These are phyloP conservation scores for Agrilus mali DNA, from an alignment of 2,888 invertebrate genomes.

Conservation along the genomic window DNA sequence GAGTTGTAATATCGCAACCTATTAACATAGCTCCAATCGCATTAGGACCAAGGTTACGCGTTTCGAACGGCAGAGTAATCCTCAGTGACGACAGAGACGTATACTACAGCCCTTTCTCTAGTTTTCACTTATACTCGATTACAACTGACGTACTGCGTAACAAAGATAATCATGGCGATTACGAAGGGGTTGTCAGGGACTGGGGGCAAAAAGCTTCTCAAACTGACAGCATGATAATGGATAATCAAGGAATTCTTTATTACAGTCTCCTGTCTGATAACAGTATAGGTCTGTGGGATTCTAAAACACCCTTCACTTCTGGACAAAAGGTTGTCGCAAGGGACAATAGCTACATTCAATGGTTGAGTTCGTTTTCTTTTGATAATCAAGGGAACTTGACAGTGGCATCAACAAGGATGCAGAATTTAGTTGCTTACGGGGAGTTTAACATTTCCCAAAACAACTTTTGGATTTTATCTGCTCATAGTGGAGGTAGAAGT, in stretches of 20 bases:
- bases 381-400: constrained; percentile 53
- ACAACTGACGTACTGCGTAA: constrained; percentile 44
- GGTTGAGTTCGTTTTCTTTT: constrained; percentile 60
- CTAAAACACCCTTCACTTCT: constrained; percentile 40
- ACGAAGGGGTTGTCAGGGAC: constrained; percentile 38
- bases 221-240: constrained; percentile 66
- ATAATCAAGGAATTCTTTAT: constrained; percentile 53
- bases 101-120: constrained; percentile 57
- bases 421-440: constrained; percentile 46
- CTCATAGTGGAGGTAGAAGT: constrained; percentile 46
- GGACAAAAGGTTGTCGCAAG: constrained; percentile 53
- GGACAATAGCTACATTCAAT: constrained; percentile 55
- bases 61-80: constrained; percentile 14
- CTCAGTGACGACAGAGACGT: constrained; percentile 35
- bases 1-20: constrained; percentile 41
- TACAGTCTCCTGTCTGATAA: constrained; percentile 56
- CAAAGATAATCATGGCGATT: constrained; percentile 19
- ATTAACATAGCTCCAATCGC: constrained; percentile 61
- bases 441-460: constrained; percentile 44
- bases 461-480: constrained; percentile 55
- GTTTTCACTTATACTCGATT: constrained; percentile 52
- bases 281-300: constrained; percentile 60
- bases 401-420: constrained; percentile 54
- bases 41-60: constrained; percentile 40
- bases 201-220: constrained; percentile 53